Conservation (phyloP, 2,888 invertebrate species). For the Philopedon plagiatum region DNA sequence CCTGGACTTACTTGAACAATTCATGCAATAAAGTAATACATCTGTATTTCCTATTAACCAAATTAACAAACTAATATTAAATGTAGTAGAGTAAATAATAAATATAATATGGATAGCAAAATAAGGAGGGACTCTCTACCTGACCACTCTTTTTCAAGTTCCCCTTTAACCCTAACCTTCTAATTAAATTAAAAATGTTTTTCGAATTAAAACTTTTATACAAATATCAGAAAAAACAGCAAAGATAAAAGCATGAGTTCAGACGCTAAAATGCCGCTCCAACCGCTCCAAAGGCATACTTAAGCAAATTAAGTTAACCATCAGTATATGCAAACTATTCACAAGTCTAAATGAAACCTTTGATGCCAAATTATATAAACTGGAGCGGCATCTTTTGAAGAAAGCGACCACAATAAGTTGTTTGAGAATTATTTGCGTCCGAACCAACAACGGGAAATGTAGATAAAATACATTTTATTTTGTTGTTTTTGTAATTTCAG, state of each 20-base stretch:
- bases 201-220: background rate
- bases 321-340: slow-evolving; percentile 40
- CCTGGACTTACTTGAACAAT: too few relatives aligned
- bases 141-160: too few relatives aligned
- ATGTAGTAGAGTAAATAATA: too few relatives aligned
- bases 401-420: slow-evolving; percentile 24
- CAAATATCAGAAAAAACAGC: background rate
- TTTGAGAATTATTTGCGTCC: slow-evolving; percentile 11
- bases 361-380: slow-evolving; percentile 39
- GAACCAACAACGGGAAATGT: slow-evolving; percentile 18
- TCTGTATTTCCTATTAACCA: too few relatives aligned
- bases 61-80: too few relatives aligned
- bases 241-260: slow-evolving; percentile 7
- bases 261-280: slow-evolving; percentile 16
- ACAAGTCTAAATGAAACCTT: slow-evolving; percentile 30
- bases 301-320: slow-evolving; percentile 28
- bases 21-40: too few relatives aligned
- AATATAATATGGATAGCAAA: too few relatives aligned
- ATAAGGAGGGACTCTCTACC: too few relatives aligned
- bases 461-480: slow-evolving; percentile 26
- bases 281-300: slow-evolving; percentile 20
- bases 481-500: too few relatives aligned
- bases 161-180: too few relatives aligned
- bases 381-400: slow-evolving; percentile 10
- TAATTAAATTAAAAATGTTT: background rate